A percentile compares a stretch with the other conserved stretches of the same genome.
Evolutionary conservation across 1,140 invertebrate genomes (phyloP).

Genomic region (Bathynomus jamesi): DNA sequence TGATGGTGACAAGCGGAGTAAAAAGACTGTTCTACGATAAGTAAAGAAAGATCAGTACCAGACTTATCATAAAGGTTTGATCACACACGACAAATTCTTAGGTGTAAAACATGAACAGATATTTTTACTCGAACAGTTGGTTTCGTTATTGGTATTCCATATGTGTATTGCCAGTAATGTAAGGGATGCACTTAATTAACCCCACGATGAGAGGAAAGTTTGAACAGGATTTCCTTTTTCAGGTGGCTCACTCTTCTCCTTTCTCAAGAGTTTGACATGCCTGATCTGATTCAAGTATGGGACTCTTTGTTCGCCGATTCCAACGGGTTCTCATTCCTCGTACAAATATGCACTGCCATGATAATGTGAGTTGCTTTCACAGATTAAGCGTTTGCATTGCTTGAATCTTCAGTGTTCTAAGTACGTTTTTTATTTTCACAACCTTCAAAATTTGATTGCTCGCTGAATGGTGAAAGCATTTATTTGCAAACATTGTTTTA

Average conservation of each 20-base stretch:
- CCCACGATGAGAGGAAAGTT: background rate
- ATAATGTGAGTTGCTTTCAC: constrained; percentile 53
- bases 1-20: too few relatives aligned
- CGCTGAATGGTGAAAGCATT: too few relatives aligned
- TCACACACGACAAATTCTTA: too few relatives aligned
- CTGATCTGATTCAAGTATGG: constrained; percentile 92
- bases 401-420: too few relatives aligned
- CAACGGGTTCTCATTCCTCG: constrained; percentile 79
- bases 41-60: too few relatives aligned
- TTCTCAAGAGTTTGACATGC: constrained; percentile 94
- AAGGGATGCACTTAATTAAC: background rate
- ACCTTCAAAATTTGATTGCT: too few relatives aligned
- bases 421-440: too few relatives aligned
- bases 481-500: too few relatives aligned
- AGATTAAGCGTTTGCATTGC: too few relatives aligned
- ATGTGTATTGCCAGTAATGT: background rate
- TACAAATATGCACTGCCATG: constrained; percentile 91
- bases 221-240: constrained; percentile 25
- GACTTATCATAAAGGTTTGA: too few relatives aligned
- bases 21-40: too few relatives aligned
- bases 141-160: background rate
- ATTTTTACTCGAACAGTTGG: background rate
- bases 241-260: constrained; percentile 94
- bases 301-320: constrained; percentile 87
- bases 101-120: too few relatives aligned